phyloP scores from a whole-genome alignment of 2,113 vertebrate species.

The Tympanuchus pallidicinctus region DNA sequence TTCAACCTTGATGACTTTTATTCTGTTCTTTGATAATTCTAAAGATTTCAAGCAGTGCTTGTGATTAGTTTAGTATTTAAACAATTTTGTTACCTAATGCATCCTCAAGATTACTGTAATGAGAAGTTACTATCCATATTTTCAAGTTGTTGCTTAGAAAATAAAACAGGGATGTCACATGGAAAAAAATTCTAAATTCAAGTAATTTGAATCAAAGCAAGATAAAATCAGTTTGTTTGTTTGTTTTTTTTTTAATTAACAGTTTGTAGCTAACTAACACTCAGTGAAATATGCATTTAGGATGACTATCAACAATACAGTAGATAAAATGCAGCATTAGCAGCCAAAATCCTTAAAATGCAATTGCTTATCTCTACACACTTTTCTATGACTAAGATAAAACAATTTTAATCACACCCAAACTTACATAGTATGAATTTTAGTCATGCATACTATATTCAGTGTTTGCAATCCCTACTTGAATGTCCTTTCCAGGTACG shows the following conservation, averaged over 20 bases:
- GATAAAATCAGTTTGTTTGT: background rate
- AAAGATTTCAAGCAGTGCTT: background rate
- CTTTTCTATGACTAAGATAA: background rate
- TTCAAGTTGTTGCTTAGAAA: background rate
- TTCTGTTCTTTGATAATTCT: background rate
- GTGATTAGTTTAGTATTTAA: background rate
- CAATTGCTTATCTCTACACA: background rate
- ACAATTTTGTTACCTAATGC: background rate
- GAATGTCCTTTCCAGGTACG: fast-evolving
- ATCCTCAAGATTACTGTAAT: background rate
- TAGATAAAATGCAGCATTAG: background rate
- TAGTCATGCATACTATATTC: fast-evolving
- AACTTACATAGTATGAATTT: background rate
- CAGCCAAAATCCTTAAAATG: background rate
- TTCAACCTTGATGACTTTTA: background rate
- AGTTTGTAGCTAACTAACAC: background rate
- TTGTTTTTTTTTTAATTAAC: background rate
- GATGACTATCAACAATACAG: background rate
- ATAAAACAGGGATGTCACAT: background rate
- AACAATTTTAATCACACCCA: background rate
- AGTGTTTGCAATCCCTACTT: background rate
- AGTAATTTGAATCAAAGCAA: background rate
- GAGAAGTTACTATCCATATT: background rate
- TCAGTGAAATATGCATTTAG: background rate
- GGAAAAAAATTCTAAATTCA: background rate